Base-by-base conservation (phyloP, 2,888 invertebrate species). In the Eupithecia subumbrata region DNA sequence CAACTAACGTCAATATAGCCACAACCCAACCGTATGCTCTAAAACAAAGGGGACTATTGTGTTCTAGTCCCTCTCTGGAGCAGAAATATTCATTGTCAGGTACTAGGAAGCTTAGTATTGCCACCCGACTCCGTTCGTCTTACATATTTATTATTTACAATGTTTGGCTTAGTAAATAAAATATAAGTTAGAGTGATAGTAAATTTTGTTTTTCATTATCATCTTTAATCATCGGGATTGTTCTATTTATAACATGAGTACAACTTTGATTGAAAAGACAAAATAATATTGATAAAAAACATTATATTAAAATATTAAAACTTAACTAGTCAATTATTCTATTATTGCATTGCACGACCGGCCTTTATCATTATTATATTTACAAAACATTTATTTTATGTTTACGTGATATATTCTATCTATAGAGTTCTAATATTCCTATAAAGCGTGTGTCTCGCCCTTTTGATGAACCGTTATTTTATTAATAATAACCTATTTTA, bases 321-420 rank as follows among this genome's bases (percentile, higher is more conserved):
- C 64, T 34, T 64, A 82, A 75, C 69, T 77, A 76, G 77, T 71
- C n/a, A 67, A 40, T 76, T 73, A 76, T 78, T 77, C 88, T 93
- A 92, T 87, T 90, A 90, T 94, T 94, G 92, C 91, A 94, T 94
- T 94, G 94, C 94, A 94, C 94, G 84, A 89, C 94, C 94, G 94
- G 94, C 94, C 94, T 87, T 84, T 82, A 82, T 82, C 60, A 64
- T 76, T 73, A 69, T 68, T 74, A 76, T 78, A 72, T 69, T 69
- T 75, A 79, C 71, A 73, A 73, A 43, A 8, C 66, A 25, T 68
- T 43, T 22, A 43, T 68, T 22, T 43, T 43, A 68, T 16, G 40
- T 45, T 43, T 43, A 43, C 5, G 7, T 25, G 14, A 45, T 34
- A 34, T 64, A 18, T 34, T 34, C 30, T 64, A 64, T 18, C 1